These are phyloP conservation scores for Tetramorium parvispinum DNA, from an alignment of 1,140 invertebrate genomes.

Conservation along the genomic window DNA sequence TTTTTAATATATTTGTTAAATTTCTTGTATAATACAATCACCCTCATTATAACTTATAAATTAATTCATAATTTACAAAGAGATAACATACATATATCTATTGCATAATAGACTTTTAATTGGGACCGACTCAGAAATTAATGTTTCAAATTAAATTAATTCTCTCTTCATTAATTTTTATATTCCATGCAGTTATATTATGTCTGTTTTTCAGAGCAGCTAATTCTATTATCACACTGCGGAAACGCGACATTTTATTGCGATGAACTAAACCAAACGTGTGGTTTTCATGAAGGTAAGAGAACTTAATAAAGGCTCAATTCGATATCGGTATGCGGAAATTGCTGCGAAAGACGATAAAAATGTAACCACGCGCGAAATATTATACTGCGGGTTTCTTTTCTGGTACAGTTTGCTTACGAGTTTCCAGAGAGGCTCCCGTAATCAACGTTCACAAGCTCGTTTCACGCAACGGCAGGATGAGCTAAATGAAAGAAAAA, in stretches of 20 bases:
- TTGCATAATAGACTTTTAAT: neutral
- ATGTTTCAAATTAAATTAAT: neutral
- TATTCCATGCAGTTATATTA: neutral
- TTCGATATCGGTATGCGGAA: neutral
- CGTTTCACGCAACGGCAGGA: neutral
- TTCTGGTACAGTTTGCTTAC: too few species aligned
- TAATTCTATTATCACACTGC: neutral
- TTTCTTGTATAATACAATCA: neutral
- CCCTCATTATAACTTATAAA: neutral
- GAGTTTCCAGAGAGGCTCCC: neutral
- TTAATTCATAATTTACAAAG: neutral
- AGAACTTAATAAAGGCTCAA: conserved; percentile 5
- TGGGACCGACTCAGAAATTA: neutral
- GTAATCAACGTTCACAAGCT: neutral
- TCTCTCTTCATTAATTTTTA: neutral
- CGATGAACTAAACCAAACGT: neutral
- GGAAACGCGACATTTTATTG: conserved; percentile 13
- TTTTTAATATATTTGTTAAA: neutral
- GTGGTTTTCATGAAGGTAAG: neutral
- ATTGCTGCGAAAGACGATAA: conserved; percentile 6
- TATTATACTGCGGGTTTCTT: neutral
- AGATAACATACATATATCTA: neutral
- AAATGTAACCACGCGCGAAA: conserved; percentile 10
- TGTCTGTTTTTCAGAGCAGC: neutral
- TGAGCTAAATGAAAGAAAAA: conserved; percentile 6